Evolutionary conservation across 2,888 invertebrate genomes (phyloP), one percentile per base, ranked within the genome.

Genomic region (Caenorhabditis macrosperma): DNA sequence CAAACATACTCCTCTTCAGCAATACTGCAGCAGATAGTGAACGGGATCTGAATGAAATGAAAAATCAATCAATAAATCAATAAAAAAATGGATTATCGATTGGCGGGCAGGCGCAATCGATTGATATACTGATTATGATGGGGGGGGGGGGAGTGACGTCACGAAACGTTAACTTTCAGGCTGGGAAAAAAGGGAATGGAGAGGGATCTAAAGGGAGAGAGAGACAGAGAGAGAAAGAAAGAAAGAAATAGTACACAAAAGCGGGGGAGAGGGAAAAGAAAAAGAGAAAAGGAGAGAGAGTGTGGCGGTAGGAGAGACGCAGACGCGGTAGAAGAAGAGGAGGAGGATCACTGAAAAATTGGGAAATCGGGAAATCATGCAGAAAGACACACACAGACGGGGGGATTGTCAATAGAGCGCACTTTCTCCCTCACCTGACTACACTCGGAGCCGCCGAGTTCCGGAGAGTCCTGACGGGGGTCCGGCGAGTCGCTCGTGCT

Each of bases 401-500:
- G n/a, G 28, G 17, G 50, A 35, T 17, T 28, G 38, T n/a, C 41
- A 55, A 35, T 55, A 35, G 55, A 55, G 41, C 59, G 28, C 59
- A 41, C 24, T 59, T 59, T 1, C 59, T 41, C 5, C 28, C 28
- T n/a, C 15, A 72, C 72, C 64, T 72, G 72, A 46, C 63, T 64
- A 10, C 78, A 44, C 57, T 84, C 82, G 2, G 84, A 84, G 38
- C 38, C 38, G 6, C 80, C 84, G 5, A 82, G 35, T 3, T 82
- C 81, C 9, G 84, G 80, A 17, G 81, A 81, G 26, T 76, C 76
- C 38, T 72, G 60, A 28, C 64, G 61, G 26, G 78, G 84, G 41
- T 85, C 85, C 20, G 85, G 85, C 59, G 78, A 78, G 52, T 83
- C 85, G 57, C 83, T 83, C 0, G 80, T 72, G 20, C 63, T 71